Evolutionary conservation across 2,797 vertebrate genomes (phyloP), one percentile per base, ranked within the genome.

Genomic region (Dicrostonyx torquatus): DNA sequence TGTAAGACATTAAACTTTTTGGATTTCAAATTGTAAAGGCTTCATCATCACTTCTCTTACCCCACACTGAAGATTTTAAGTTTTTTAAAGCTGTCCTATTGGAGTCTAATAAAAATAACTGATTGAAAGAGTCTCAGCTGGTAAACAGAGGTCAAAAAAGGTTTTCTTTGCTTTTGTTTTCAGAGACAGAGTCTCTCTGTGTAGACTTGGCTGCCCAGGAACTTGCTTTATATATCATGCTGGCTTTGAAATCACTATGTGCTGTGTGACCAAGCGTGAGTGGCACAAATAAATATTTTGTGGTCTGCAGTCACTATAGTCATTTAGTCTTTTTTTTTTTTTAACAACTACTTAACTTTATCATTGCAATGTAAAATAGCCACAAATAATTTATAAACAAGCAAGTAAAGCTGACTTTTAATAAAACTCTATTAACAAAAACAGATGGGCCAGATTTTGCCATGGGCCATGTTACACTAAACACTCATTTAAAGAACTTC

Each of bases 101-200:
- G 75, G 34, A 78, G 31, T 45, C n/a, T 94, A 94, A 95, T 86
- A 68, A 85, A 80, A 94, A 73, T 75, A 76, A 87, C 70, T 90
- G 62, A 86, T 77, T n/a, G 64, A 87, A 93, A 94, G 50, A 43
- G 37, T 62, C 60, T 34, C 12, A 79, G 58, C 34, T 77, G 26
- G 10, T 53, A 48, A 37, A 88, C 50, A 40, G 20, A 26, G 15
- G 26, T 43, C 79, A 31, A 43, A 48, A 62, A n/a, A 10, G 4
- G 58, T 83, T 83, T 64, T 31, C 24, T 64, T 62, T 29, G 37
- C 60, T 60, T 62, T 83, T 40, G 37, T 62, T 60, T 64, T 64
- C 43, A 72, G 26, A 83, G 43, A 83, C 60, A 43, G 24, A 24
- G 17, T 83, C 60, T 45, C 40, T 34, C 80, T 45, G 17, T 60